phyloP scores from a whole-genome alignment of 1,140 invertebrate species.

The Nixonia krombeini region DNA sequence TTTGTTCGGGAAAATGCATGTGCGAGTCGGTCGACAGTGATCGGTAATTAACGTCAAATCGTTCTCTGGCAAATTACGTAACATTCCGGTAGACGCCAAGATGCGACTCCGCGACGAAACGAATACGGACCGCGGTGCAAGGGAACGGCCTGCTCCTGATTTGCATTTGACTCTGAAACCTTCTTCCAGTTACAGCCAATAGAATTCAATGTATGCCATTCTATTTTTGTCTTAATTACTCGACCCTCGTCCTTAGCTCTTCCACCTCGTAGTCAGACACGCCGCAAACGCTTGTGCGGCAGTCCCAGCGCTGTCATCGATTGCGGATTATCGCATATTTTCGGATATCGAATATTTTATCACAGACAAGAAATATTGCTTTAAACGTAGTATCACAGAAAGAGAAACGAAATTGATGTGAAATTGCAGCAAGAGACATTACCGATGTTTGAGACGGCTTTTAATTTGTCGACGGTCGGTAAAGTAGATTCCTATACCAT shows the following conservation, averaged over 20 bases:
- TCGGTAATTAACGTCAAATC: too few species aligned
- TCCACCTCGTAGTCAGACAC: constrained; percentile 9
- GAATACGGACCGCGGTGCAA: not conserved
- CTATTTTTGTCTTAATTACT: constrained; percentile 51
- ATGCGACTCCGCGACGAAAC: too few species aligned
- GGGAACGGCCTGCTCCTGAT: constrained; percentile 5
- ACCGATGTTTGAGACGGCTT: not conserved
- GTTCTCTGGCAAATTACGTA: too few species aligned
- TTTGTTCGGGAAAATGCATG: too few species aligned
- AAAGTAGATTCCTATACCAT: not conserved
- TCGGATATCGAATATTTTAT: too few species aligned
- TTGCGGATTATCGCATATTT: constrained; percentile 25
- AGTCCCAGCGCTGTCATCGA: constrained; percentile 15
- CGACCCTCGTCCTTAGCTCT: constrained; percentile 16
- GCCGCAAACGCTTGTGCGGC: constrained; percentile 10
- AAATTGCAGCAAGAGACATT: too few species aligned
- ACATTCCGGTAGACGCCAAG: too few species aligned
- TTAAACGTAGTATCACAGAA: too few species aligned
- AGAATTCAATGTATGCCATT: constrained; percentile 49
- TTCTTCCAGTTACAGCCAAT: constrained; percentile 35
- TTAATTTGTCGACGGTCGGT: not conserved
- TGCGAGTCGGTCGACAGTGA: too few species aligned
- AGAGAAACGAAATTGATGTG: too few species aligned
- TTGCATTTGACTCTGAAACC: constrained; percentile 30
- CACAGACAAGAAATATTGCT: too few species aligned